Base-by-base conservation (phyloP, 2,113 vertebrate species). In the Harpagus bidentatus region DNA sequence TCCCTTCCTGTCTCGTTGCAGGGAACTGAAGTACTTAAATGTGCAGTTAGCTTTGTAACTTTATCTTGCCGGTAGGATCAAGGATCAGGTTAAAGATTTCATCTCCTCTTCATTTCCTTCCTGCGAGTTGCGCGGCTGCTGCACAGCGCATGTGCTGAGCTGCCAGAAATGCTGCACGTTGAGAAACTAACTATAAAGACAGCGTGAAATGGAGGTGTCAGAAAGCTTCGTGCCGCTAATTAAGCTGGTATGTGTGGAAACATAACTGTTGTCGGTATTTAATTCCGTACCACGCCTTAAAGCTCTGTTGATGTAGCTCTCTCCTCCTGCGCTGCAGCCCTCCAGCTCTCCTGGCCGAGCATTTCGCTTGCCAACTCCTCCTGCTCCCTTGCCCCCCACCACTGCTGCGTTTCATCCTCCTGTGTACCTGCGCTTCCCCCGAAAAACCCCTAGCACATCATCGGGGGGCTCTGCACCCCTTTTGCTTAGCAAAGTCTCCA, bases 161-260 rank as follows among this genome's bases (percentile, higher is more conserved):
- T 95, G 86, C 90, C 82, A 95, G 81, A 83, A 95, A 96, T 81
- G 55, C 78, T 91, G 58, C 4, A 0, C 52, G 65, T 92, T 80
- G 82, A 67, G 91, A 86, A 93, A 72, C 62, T 92, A 84, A 45
- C 71, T 96, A 52, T 86, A 93, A 83, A 96, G 91, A 80, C 78
- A 88, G 93, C 42, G 7, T 93, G 94, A 97, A 94, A 95, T 95
- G 94, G 95, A 97, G 93, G 94, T 96, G 94, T 96, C 95, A 93
- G 87, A 90, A 95, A 95, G 93, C 94, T 90, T 69, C 5, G 2
- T 91, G 93, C 71, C 7, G 29, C 84, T 96, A 97, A 96, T 96
- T 96, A 97, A 93, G 93, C 94, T 90, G 71, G 66, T 62, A 71
- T 77, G 82, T 72, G 53, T 6, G 1, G 78, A 91, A 95, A 95